Base-by-base conservation (phyloP, 2,888 invertebrate species). In the Drosophila nigritarsus region DNA sequence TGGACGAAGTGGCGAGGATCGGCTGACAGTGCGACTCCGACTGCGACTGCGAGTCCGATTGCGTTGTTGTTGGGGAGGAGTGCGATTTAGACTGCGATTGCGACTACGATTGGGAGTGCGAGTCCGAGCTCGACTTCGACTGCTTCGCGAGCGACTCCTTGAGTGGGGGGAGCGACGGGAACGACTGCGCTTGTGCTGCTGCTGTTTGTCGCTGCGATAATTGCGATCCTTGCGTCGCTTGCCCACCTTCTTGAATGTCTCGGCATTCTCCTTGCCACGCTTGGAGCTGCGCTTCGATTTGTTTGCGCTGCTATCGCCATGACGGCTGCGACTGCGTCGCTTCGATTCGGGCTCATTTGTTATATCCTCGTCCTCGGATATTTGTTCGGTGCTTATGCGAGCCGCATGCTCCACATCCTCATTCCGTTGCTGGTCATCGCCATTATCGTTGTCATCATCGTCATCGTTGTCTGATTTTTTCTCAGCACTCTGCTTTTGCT, bases 191-290 rank as follows among this genome's bases (percentile, higher is more conserved):
- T 62, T 61, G 27, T 50, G 59, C 20, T 68, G 38, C 61, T 64
- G 61, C 27, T 82, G 86, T 65, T 95, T 95, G 55, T 96, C 96
- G 3, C 96, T 95, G 9, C 97, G 94, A 90, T 97, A 98, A 87
- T 95, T 97, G 71, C 96, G 94, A 86, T 96, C 97, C 91, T 96
- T 97, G 27, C 95, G 95, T 80, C 94, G 96, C 91, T 96, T 97
- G 51, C 96, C 96, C 15, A 96, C 94, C 91, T 97, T 97, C 89
- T 97, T 97, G 94, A 98, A 98, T 0, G 87, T 79, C 89, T 95
- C 95, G 54, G 95, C 94, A 69, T 93, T 94, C 24, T 91, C 88
- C 50, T 80, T 79, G 7, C 76, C 77, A 5, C 85, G 88, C 27
- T 82, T 91, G 8, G 65, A 51, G 34, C 54, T 75, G 7, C 83